phyloP scores from a whole-genome alignment of 1,140 invertebrate genomes.

The Cotesia typhae region DNA sequence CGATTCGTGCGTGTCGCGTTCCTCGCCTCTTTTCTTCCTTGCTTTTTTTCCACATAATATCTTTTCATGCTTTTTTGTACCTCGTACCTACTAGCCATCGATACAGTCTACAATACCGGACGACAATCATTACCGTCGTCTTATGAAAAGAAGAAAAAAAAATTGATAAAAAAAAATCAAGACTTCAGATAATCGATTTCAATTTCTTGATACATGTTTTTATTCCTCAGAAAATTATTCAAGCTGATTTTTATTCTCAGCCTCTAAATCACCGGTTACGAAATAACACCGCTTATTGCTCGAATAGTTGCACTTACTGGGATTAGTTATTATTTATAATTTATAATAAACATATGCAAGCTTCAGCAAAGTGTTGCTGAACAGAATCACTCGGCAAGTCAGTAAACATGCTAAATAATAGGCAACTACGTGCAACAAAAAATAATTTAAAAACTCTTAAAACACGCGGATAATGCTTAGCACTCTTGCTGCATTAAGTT shows the following conservation, averaged over 20 bases:
- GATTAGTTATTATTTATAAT: neutral
- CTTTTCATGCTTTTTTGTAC: slow-evolving; percentile 9
- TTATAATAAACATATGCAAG: neutral
- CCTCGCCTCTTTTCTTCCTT: neutral
- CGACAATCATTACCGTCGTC: no score
- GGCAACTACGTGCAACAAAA: slow-evolving; percentile 23
- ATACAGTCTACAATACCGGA: slow-evolving; percentile 1
- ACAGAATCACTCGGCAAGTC: slow-evolving; percentile 27
- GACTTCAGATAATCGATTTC: no score
- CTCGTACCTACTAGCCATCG: slow-evolving; percentile 13
- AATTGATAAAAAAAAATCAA: no score
- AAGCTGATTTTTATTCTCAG: no score
- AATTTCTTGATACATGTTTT: no score
- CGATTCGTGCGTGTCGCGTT: slow-evolving; percentile 35
- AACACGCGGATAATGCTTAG: slow-evolving; percentile 11
- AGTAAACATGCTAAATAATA: slow-evolving; percentile 39
- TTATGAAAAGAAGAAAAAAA: no score
- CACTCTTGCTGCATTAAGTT: slow-evolving; percentile 35
- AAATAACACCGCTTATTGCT: no score
- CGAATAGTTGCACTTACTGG: neutral
- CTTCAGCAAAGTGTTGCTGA: no score
- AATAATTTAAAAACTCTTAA: slow-evolving; percentile 25
- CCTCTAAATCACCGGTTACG: no score
- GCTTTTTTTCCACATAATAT: slow-evolving; percentile 2
- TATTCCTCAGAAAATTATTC: no score